Evolutionary conservation across 2,888 invertebrate species (phyloP).

Genomic region (Lamellibrachia satsuma): DNA sequence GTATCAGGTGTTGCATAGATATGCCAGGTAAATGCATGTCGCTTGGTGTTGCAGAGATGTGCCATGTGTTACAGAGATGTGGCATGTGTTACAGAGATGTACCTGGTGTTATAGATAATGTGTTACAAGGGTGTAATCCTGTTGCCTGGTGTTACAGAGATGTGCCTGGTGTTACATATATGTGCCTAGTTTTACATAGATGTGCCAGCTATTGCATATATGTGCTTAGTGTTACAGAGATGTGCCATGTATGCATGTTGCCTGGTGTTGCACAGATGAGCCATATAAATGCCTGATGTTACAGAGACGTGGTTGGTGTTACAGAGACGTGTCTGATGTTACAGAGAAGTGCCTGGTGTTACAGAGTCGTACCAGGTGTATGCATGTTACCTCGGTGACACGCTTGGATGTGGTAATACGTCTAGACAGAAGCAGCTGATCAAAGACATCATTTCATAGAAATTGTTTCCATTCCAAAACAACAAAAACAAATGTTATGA

Average conservation of each 20-base stretch:
- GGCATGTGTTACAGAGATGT: neutral
- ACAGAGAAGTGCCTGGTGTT: neutral
- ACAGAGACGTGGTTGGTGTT: neutral
- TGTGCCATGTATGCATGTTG: neutral
- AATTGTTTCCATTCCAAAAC: neutral
- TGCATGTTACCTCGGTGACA: neutral
- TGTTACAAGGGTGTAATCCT: neutral
- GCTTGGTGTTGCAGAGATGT: neutral
- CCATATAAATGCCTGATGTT: neutral
- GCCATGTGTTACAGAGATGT: neutral
- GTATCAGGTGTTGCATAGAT: neutral
- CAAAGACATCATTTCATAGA: neutral
- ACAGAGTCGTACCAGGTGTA: neutral
- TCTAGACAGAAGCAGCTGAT: neutral
- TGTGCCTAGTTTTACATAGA: neutral
- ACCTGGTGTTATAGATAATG: neutral
- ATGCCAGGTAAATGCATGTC: neutral
- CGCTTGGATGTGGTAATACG: neutral
- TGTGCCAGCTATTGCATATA: neutral
- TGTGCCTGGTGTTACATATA: too few species aligned
- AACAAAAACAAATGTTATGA: neutral
- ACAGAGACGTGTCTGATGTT: neutral
- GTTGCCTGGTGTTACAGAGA: too few species aligned
- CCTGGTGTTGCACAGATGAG: neutral
- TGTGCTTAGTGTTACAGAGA: neutral